Percentiles rank a stretch among this genome's conserved stretches.
These are phyloP conservation scores for Hemicordylus capensis DNA, from an alignment of 2,113 vertebrate genomes.

Conservation along the genomic window DNA sequence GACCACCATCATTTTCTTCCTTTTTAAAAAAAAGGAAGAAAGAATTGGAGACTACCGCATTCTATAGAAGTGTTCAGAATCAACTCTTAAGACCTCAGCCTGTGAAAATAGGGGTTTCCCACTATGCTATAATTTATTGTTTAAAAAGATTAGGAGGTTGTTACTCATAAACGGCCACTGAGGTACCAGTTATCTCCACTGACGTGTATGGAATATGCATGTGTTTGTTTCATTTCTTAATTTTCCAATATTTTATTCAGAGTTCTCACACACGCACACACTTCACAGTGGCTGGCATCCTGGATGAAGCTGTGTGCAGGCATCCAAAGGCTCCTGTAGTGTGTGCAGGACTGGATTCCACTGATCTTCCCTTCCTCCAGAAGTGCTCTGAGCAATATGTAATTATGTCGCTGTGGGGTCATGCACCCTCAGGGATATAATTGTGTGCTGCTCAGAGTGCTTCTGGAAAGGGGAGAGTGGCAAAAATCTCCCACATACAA, in stretches of 20 bases:
- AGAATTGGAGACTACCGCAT: background rate
- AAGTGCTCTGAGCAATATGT: too few relatives aligned
- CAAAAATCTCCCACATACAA: too few relatives aligned
- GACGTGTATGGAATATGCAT: background rate
- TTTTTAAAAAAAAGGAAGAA: background rate
- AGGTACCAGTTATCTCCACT: background rate
- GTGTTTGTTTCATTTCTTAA: background rate
- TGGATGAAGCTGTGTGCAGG: too few relatives aligned
- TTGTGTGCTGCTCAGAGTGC: too few relatives aligned
- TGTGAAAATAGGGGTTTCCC: background rate
- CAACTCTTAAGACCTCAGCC: background rate
- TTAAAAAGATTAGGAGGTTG: background rate
- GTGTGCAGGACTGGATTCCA: too few relatives aligned
- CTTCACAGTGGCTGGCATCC: too few relatives aligned
- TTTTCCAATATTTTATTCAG: background rate
- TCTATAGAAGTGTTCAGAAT: background rate
- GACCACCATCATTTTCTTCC: background rate
- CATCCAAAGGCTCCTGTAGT: too few relatives aligned
- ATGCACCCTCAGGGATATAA: too few relatives aligned
- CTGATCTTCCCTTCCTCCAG: too few relatives aligned
- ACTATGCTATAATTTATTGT: background rate
- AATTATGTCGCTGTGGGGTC: too few relatives aligned
- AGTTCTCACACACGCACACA: background rate
- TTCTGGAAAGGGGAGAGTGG: too few relatives aligned
- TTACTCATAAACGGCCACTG: background rate